A percentile compares a stretch with the other conserved stretches of the same genome.
These are phyloP conservation scores for Crax fasciolata DNA, from an alignment of 2,797 vertebrate genomes.

Conservation along the genomic window DNA sequence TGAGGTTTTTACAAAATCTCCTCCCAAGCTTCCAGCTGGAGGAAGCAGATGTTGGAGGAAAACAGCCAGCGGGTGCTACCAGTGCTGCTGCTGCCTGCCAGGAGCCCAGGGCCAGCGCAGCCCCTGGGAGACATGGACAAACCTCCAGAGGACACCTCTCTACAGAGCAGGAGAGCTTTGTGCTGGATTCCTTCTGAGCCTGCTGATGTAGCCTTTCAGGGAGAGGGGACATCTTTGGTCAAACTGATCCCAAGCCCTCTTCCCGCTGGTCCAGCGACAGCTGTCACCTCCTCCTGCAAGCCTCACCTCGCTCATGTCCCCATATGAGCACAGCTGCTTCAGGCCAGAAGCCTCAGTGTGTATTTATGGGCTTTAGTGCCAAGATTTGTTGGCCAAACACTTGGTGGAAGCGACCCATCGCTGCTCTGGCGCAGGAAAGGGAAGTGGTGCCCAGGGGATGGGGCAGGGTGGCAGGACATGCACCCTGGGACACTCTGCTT, in stretches of 20 bases:
- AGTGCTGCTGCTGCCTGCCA: not conserved
- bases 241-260: not conserved
- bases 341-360: not conserved
- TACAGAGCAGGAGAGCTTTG: not conserved
- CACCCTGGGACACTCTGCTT: not conserved
- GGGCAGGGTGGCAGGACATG: accelerated
- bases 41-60: not conserved
- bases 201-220: not conserved
- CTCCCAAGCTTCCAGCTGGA: not conserved
- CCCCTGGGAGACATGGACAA: not conserved
- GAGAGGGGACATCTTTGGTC: accelerated
- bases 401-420: not conserved
- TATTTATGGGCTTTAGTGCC: not conserved
- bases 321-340: not conserved
- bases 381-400: not conserved
- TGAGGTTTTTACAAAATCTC: not conserved
- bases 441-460: not conserved
- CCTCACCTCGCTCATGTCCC: accelerated
- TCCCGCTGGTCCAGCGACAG: not conserved
- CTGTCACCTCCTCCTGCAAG: not conserved
- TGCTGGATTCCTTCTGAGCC: not conserved
- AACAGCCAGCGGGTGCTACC: not conserved
- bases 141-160: not conserved
- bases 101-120: not conserved
- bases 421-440: not conserved